Conservation (phyloP, 1,140 invertebrate species). For the Ceratina japonica region DNA sequence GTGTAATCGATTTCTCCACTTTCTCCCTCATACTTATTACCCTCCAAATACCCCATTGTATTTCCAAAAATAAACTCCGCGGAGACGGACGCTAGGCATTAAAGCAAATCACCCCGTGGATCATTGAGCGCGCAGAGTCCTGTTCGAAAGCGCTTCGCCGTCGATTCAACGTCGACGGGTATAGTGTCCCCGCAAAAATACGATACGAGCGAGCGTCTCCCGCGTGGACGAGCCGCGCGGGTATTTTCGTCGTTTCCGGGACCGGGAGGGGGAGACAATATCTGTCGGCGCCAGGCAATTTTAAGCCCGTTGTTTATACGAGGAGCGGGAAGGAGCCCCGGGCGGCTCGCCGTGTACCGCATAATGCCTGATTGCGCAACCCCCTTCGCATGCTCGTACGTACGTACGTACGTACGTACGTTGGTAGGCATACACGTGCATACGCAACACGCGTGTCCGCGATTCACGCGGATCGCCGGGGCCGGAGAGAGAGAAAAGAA, state of each 20-base stretch:
- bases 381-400: not conserved
- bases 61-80: not conserved
- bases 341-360: conserved; percentile 3
- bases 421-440: not conserved
- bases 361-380: conserved; percentile 48
- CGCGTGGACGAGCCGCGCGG: not conserved
- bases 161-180: not conserved
- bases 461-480: conserved; percentile 25
- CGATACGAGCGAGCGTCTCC: conserved; percentile 21
- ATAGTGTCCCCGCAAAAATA: not conserved
- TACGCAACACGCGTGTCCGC: conserved; percentile 16
- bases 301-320: conserved; percentile 23
- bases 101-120: conserved; percentile 7
- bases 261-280: conserved; percentile 8
- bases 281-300: conserved; percentile 23
- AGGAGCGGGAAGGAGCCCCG: not conserved
- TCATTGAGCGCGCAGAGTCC: not conserved
- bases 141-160: not conserved
- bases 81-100: not conserved
- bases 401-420: no score
- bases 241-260: not conserved
- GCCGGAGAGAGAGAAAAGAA: conserved; percentile 41
- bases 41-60: no score
- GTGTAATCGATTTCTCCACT: no score
- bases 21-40: no score